Evolutionary conservation across 2,113 vertebrate species (phyloP).

Genomic region (Terrapene triunguis): DNA sequence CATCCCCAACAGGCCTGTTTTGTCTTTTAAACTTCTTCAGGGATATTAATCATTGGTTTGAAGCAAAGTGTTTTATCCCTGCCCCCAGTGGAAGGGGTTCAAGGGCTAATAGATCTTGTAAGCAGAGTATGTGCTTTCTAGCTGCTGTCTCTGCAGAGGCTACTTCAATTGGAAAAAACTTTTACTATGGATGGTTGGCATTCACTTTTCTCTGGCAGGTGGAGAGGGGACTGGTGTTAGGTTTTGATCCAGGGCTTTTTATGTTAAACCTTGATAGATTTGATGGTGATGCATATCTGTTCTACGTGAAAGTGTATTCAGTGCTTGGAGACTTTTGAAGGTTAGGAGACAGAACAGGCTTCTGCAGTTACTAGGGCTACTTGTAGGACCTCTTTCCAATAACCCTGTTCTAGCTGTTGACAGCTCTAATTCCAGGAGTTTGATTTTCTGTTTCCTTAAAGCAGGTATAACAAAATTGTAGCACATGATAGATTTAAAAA

Average conservation of each 20-base stretch:
- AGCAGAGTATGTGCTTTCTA: not conserved
- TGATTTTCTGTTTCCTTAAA: not conserved
- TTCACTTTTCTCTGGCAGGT: not conserved
- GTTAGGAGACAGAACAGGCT: not conserved
- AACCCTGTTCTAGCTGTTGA: not conserved
- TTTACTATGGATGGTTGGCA: not conserved
- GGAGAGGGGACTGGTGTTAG: not conserved
- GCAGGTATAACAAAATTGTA: not conserved
- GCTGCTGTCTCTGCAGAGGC: not conserved
- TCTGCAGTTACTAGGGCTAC: not conserved
- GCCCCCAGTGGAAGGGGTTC: not conserved
- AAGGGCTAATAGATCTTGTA: not conserved
- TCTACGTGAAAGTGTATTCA: not conserved
- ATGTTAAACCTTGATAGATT: not conserved
- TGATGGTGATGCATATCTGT: not conserved
- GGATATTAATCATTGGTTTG: not conserved
- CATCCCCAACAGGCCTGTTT: not conserved
- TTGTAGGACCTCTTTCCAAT: not conserved
- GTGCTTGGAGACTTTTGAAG: not conserved
- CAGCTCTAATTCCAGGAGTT: not conserved
- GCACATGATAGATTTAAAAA: not conserved
- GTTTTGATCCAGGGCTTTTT: not conserved
- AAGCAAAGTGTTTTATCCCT: not conserved
- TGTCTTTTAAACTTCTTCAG: not conserved
- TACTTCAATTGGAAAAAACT: not conserved